Evolutionary conservation across 2,113 vertebrate species (phyloP).

Genomic region (Uria aalge): DNA sequence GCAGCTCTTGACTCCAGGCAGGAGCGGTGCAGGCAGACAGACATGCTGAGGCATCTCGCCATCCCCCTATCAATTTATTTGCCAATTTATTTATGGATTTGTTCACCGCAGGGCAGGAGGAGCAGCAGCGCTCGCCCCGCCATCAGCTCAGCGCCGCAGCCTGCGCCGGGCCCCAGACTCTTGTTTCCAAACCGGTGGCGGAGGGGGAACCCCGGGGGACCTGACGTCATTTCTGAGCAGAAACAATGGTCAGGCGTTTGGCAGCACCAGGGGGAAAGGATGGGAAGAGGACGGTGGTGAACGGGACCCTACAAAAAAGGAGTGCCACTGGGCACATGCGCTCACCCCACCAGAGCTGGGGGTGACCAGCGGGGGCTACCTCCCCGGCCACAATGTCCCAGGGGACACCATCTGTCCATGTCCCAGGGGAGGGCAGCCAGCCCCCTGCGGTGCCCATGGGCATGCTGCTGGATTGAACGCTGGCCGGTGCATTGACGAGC

Average conservation of each 20-base stretch:
- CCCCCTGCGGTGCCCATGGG: rapidly evolving
- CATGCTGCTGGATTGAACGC: neutral
- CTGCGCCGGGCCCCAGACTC: neutral
- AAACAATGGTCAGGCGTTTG: neutral
- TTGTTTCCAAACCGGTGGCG: rapidly evolving
- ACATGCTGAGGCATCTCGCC: rapidly evolving
- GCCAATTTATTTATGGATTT: neutral
- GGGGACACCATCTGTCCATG: rapidly evolving
- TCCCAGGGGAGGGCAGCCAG: neutral
- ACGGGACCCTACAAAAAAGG: neutral
- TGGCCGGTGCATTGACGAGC: rapidly evolving
- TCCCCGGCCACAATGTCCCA: neutral
- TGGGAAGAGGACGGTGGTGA: neutral
- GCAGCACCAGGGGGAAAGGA: neutral
- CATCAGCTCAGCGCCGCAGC: neutral
- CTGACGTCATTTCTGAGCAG: neutral
- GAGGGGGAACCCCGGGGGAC: neutral
- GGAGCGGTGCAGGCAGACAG: rapidly evolving
- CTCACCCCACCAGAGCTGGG: neutral
- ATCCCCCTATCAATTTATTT: neutral
- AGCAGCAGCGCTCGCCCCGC: rapidly evolving
- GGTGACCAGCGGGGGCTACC: rapidly evolving
- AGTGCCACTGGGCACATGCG: rapidly evolving
- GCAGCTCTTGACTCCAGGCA: neutral
- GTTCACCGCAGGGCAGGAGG: rapidly evolving